Evolutionary conservation across 1,140 invertebrate species (phyloP).

Genomic region (Lasioglossum baleicum): DNA sequence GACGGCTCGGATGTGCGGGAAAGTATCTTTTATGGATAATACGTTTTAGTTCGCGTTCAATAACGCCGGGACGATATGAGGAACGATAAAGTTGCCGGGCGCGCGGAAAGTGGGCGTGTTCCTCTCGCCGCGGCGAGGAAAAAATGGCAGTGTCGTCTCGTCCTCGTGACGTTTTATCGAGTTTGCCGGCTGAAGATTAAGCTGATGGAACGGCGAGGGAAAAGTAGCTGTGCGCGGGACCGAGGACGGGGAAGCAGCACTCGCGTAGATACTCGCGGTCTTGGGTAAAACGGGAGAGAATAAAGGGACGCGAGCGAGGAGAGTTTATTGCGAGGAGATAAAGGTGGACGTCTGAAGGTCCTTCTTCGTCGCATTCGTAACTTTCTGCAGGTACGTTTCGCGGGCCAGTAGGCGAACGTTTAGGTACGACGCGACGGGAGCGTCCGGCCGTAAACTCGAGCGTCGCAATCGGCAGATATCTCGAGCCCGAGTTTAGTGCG

Average conservation of each 20-base stretch:
- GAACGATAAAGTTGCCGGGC: constrained; percentile 38
- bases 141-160: constrained; percentile 41
- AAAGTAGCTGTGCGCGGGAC: too few species aligned
- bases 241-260: not conserved
- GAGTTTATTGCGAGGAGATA: constrained; percentile 71
- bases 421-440: constrained; percentile 41
- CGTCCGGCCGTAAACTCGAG: constrained; percentile 57
- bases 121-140: not conserved
- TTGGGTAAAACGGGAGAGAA: not conserved
- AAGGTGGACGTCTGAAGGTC: constrained; percentile 45
- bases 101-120: constrained; percentile 19
- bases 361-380: constrained; percentile 69
- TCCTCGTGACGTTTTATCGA: constrained; percentile 52
- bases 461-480: constrained; percentile 50
- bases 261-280: too few species aligned
- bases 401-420: constrained; percentile 33
- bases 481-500: constrained; percentile 1
- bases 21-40: constrained; percentile 46
- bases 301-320: constrained; percentile 29
- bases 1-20: too few species aligned
- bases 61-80: constrained; percentile 34
- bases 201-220: constrained; percentile 29
- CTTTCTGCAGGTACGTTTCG: constrained; percentile 56
- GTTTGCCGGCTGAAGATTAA: constrained; percentile 47
- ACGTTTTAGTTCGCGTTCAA: constrained; percentile 47